A percentile compares a stretch with the other conserved stretches of the same genome.
Evolutionary conservation across 2,113 vertebrate genomes (phyloP).

Genomic region (Colinus virginianus): DNA sequence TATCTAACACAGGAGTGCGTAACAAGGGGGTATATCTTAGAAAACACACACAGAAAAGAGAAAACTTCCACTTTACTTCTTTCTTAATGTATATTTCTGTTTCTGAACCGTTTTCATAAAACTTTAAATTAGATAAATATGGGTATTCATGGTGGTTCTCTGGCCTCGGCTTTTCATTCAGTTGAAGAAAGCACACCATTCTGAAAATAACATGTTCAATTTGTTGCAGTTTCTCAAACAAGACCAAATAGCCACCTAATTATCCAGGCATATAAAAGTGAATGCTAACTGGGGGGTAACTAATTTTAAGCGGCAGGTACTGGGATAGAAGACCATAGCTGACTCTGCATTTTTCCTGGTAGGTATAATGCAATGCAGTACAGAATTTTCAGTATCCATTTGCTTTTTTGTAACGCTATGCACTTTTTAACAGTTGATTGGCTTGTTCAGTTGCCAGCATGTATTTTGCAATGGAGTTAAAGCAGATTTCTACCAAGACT

Average conservation of each 20-base stretch:
- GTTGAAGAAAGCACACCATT: conserved; percentile 52
- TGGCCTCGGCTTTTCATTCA: conserved; percentile 45
- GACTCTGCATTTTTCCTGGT: conserved; percentile 2
- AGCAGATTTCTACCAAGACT: neutral
- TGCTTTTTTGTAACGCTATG: neutral
- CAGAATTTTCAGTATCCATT: neutral
- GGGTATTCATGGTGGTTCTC: neutral
- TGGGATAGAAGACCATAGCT: conserved; percentile 11
- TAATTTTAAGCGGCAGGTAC: conserved; percentile 47
- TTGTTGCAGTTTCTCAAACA: conserved; percentile 42
- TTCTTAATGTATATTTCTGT: neutral
- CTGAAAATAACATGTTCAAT: conserved; percentile 57
- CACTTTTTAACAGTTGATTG: neutral
- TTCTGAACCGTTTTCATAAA: neutral
- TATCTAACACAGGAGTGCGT: neutral
- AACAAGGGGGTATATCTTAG: neutral
- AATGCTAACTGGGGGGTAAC: neutral
- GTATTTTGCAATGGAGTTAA: neutral
- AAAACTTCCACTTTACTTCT: neutral
- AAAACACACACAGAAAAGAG: neutral
- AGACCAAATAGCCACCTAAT: conserved; percentile 19
- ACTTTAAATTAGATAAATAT: conserved; percentile 46
- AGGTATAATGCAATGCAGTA: neutral
- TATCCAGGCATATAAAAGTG: conserved; percentile 31
- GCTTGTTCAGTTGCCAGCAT: neutral